Conservation (phyloP, 2,113 vertebrate species). For the Megalops atlanticus region DNA sequence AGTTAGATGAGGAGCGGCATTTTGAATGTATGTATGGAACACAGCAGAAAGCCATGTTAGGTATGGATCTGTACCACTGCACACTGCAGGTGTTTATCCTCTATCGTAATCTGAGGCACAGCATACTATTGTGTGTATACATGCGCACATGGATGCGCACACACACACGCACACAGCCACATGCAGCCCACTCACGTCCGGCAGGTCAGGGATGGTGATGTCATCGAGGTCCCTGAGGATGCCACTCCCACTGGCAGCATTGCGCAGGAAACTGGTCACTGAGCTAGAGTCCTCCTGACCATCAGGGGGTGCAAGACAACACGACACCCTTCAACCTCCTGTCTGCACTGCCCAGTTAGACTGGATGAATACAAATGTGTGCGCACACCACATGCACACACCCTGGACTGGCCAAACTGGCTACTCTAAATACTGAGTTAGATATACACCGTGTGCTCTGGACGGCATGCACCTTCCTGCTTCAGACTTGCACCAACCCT, state of each 20-base stretch:
- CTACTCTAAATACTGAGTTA: not conserved
- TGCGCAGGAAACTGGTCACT: slow-evolving; percentile 64
- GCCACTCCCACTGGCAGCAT: slow-evolving; percentile 47
- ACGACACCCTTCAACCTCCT: not conserved
- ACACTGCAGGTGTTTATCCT: not conserved
- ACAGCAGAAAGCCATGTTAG: not conserved
- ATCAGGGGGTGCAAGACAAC: slow-evolving; percentile 25
- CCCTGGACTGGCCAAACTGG: not conserved
- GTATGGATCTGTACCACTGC: not conserved
- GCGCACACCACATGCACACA: not conserved
- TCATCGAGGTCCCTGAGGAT: slow-evolving; percentile 62
- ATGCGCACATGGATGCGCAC: not conserved
- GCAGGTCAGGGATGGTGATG: slow-evolving; percentile 66
- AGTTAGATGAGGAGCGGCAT: not conserved
- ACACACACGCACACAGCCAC: too few relatives aligned
- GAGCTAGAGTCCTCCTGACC: slow-evolving; percentile 65
- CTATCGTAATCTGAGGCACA: not conserved
- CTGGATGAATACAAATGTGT: not conserved
- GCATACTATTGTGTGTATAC: not conserved
- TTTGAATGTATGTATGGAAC: not conserved
- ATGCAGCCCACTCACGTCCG: slow-evolving; percentile 46
- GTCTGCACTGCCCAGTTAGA: not conserved
- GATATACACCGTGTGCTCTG: not conserved
- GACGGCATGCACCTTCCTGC: not conserved
- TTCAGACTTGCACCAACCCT: not conserved